A percentile compares a stretch with the other conserved stretches of the same genome.
phyloP scores from a whole-genome alignment of 2,888 invertebrate genomes.

The Ophion obscuratus region DNA sequence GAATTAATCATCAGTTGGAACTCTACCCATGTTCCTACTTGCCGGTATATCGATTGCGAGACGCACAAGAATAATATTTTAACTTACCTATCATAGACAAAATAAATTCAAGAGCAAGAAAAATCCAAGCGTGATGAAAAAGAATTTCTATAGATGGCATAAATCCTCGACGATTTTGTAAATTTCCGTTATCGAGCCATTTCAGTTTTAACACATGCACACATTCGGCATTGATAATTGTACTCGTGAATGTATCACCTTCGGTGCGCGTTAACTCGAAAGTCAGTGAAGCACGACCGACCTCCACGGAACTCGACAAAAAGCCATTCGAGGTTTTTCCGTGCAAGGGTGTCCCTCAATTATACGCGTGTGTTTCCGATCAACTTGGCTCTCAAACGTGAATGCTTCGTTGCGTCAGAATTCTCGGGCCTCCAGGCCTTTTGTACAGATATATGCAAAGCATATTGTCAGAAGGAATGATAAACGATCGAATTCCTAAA shows the following conservation, averaged over 20 bases:
- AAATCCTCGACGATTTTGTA: background rate
- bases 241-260: conserved; percentile 54
- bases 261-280: conserved; percentile 57
- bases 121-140: background rate
- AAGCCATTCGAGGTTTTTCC: conserved; percentile 58
- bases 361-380: conserved; percentile 32
- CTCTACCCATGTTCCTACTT: background rate
- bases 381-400: background rate
- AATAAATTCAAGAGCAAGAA: background rate
- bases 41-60: background rate
- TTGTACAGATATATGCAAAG: background rate
- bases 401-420: conserved; percentile 45
- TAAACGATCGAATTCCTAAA: conserved; percentile 28
- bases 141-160: no score
- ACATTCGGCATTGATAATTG: conserved; percentile 15
- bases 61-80: background rate
- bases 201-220: conserved; percentile 1
- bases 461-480: conserved; percentile 17
- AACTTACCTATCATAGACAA: background rate
- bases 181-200: background rate
- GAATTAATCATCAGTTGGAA: background rate
- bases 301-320: conserved; percentile 58
- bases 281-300: conserved; percentile 61
- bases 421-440: conserved; percentile 23
- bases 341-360: conserved; percentile 53